A percentile compares a stretch with the other conserved stretches of the same genome.
Evolutionary conservation across 1,140 invertebrate species (phyloP).

Genomic region (Myzus persicae): DNA sequence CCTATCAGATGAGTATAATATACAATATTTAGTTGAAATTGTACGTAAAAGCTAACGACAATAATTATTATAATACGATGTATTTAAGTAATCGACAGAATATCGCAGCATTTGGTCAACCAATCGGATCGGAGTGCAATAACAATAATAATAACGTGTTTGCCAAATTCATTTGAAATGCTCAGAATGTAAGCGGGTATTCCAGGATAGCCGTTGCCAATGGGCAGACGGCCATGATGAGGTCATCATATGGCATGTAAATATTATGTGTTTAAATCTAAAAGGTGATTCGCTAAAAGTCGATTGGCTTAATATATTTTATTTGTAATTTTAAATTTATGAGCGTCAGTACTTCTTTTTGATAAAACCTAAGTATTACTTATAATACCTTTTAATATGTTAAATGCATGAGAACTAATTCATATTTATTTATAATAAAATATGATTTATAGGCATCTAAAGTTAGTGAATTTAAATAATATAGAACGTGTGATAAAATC

Average conservation of each 20-base stretch:
- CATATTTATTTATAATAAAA: background rate
- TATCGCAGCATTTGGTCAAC: background rate
- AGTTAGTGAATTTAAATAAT: background rate
- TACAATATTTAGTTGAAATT: background rate
- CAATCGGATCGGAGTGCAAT: background rate
- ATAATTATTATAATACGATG: background rate
- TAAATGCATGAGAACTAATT: background rate
- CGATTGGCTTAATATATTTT: background rate
- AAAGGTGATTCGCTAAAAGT: background rate
- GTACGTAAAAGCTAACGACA: background rate
- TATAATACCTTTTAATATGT: background rate
- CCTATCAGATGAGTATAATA: background rate
- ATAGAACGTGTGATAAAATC: no score
- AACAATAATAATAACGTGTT: slow-evolving; percentile 29
- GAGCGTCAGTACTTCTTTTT: background rate
- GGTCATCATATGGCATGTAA: background rate
- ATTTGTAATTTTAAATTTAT: background rate
- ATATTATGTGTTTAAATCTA: slow-evolving; percentile 7
- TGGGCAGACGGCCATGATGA: background rate
- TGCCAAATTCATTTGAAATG: slow-evolving; percentile 25
- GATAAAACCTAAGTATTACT: background rate
- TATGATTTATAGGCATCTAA: background rate
- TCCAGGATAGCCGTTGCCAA: background rate
- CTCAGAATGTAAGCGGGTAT: background rate
- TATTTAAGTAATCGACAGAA: background rate